phyloP scores from a whole-genome alignment of 2,888 invertebrate species.

The Lasioglossum figueresi region DNA sequence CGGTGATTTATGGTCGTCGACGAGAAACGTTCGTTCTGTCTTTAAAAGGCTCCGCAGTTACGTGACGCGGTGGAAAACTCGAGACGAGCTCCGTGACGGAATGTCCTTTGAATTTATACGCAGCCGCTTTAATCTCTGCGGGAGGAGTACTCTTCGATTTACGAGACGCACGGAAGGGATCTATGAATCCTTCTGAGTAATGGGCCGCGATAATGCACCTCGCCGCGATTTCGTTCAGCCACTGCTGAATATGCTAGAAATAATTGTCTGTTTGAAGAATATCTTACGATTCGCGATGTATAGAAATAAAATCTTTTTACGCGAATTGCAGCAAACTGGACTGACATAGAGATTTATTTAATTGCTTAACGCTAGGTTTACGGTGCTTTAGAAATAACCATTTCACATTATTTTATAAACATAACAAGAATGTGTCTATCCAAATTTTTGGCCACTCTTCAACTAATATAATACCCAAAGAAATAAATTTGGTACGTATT shows the following conservation, averaged over 20 bases:
- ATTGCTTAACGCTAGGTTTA: no score
- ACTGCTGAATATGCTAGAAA: background rate
- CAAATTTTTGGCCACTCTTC: no score
- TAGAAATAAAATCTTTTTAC: no score
- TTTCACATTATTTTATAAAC: no score
- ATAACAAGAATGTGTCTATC: no score
- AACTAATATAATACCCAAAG: no score
- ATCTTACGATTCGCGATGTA: background rate
- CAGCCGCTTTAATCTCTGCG: background rate
- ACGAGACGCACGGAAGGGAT: background rate
- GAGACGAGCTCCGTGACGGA: background rate
- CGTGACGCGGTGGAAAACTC: background rate
- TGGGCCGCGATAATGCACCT: background rate
- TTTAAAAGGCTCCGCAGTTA: constrained; percentile 24
- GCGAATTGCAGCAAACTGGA: no score
- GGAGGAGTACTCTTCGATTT: background rate
- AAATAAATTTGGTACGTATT: no score
- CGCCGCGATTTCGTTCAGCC: background rate
- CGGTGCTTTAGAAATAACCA: no score
- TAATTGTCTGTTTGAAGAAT: background rate
- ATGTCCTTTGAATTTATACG: background rate
- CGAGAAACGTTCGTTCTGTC: constrained; percentile 31
- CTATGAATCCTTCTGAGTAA: background rate
- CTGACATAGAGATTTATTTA: no score
- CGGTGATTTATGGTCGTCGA: constrained; percentile 43